Evolutionary conservation across 2,797 vertebrate species (phyloP).

Genomic region (Sebastes diploproa): DNA sequence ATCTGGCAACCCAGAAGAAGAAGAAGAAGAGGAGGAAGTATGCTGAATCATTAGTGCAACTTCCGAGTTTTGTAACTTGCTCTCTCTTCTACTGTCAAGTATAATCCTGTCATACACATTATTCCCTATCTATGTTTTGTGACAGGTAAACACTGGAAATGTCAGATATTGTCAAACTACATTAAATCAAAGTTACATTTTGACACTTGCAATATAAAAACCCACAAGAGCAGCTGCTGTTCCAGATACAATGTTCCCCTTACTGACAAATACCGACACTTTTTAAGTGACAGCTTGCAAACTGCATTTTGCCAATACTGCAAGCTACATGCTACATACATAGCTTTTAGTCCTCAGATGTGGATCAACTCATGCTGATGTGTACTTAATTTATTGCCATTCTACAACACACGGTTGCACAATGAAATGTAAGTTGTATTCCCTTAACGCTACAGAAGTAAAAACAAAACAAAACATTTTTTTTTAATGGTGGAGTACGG

Average conservation of each 20-base stretch:
- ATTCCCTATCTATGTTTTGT: neutral
- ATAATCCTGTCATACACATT: neutral
- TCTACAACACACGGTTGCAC: neutral
- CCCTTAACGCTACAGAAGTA: too few species aligned
- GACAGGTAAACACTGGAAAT: neutral
- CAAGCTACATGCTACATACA: neutral
- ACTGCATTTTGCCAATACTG: neutral
- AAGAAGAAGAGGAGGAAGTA: neutral
- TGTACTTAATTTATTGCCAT: neutral
- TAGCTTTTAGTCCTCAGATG: neutral
- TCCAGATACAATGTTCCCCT: neutral
- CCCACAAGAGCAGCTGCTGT: neutral
- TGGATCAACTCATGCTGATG: neutral
- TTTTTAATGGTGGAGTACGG: neutral
- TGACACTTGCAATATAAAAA: neutral
- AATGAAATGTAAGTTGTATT: neutral
- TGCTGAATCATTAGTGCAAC: neutral
- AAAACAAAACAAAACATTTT: neutral
- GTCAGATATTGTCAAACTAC: neutral
- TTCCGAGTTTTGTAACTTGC: neutral
- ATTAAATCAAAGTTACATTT: neutral
- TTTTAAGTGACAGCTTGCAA: neutral
- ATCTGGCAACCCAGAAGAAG: slow-evolving; percentile 28
- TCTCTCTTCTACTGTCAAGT: neutral
- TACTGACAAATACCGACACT: neutral